Evolutionary conservation across 2,888 invertebrate genomes (phyloP), one percentile per base, ranked within the genome.

Genomic region (Drosophila anceps): DNA sequence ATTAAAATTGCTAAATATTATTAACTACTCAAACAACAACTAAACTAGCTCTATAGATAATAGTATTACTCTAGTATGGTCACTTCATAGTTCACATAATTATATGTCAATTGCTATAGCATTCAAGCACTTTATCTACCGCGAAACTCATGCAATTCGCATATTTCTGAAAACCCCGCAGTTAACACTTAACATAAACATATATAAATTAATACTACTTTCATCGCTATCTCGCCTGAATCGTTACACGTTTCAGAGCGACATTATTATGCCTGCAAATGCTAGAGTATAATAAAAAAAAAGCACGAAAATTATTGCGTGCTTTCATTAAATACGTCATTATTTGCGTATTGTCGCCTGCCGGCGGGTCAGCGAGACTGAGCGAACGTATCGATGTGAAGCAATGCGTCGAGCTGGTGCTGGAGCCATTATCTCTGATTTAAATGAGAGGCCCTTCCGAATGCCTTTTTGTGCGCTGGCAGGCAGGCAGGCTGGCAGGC

Each of bases 251-350:
- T 9, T 20, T 13, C 41, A 41, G 4, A 7, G 3, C 12, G 1
- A 15, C 3, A 3, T 4, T 0, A 3, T 13, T 5, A 9, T 46
- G 8, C 27, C 58, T 33, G 24, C 27, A 2, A 4, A 2, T 2
- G 27, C 18, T 13, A 59, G 46, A 35, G 46, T 46, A 48, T 37
- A 10, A 1, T 8, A 39, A 3, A 24, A 24, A 44, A 48, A 44
- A 27, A n/a, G 27, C 7, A 18, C n/a, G 27, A 33, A 69, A 69
- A 79, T 78, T 61, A 79, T 76, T 67, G 70, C 72, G 60, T 75
- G 70, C 71, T 66, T 63, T 76, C 78, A 87, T 88, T 87, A 84
- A 89, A 87, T 79, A 82, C 79, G 85, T 78, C 79, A 79, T 88
- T 89, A 87, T 84, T 87, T 79, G 77, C 76, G 75, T 76, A 87